Evolutionary conservation across 2,797 vertebrate species (phyloP), one percentile per base, ranked within the genome.

Genomic region (Hydrocynus forskahlii): DNA sequence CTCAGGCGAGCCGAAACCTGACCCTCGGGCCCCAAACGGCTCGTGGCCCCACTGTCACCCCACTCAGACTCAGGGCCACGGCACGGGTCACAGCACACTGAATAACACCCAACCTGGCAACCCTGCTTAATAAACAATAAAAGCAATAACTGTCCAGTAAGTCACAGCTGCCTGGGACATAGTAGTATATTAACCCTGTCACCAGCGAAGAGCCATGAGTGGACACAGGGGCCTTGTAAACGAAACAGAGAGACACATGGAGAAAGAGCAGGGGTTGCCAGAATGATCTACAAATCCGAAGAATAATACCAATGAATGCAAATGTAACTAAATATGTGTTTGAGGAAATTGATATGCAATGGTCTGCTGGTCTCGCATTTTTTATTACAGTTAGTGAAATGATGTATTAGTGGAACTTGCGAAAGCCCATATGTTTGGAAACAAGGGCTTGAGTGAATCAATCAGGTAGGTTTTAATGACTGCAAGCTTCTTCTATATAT

Each of bases 1-100:
- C 88, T 86, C 86, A 85, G 83, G 55, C 29, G 40, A 89, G 88
- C 90, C 90, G 93, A 92, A 94, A 94, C 86, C 67, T 70, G 90
- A 93, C 86, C 88, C 92, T 81, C 60, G 21, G 60, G 38, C 83
- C 86, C 87, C 82, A 91, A 92, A 67, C 83, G 66, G 81, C 70
- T 84, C 9, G 59, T 84, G 88, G 90, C 89, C 83, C 75, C 89
- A 86, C 0, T 76, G 84, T 89, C 88, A 91, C 91, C 92, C 84
- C 80, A 25, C 38, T 16, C 1, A 73, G 57, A 43, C 45, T 29
- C 71, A 66, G 78, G 78, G 78, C 81, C 86, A 83, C 67, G 40
- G 25, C 19, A 76, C 52, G 86, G 89, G 88, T 90, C 87, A 87
- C 84, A 81, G 77, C 87, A 45, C 62, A 8, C 29, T 68, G 55